Evolutionary conservation across 2,797 vertebrate genomes (phyloP), one percentile per base, ranked within the genome.

Genomic region (Malurus splendens): DNA sequence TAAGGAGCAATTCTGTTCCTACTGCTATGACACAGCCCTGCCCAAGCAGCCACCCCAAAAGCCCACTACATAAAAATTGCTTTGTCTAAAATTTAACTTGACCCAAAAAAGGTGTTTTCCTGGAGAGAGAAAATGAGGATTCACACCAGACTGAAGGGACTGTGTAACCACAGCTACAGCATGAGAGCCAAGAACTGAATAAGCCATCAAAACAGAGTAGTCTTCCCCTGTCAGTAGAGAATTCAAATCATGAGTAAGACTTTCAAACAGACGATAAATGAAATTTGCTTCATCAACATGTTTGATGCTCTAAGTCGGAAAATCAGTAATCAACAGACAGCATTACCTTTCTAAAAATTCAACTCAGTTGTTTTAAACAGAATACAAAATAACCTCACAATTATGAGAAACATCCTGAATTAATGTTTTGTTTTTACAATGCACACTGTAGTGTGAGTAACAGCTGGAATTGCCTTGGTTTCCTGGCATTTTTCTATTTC

Each of bases 401-500:
- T 86, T 81, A 92, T 3, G 9, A 81, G 45, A 85, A 94, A 92
- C 28, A 72, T 62, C 47, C 66, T 87, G 70, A 81, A 89, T 75
- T 66, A 48, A 78, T 23, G 15, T 62, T 70, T 71, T 81, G n/a
- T 30, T 92, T 78, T 73, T 30, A 70, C 22, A 85, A 52, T n/a
- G 57, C 45, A 52, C 0, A 2, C 28, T 57, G 55, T 23, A 51
- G 33, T 36, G 19, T 68, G n/a, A 89, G 25, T 74, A 91, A 80
- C 55, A 83, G 65, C 42, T 87, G 36, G 57, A 83, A 87, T 39
- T 42, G 52, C 39, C 57, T 62, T 18, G 0, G 52, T 64, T 95
- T 93, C 89, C 92, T 87, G 85, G 39, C 28, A 89, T 93, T 90
- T 93, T 93, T 76, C 67, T 90, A 70, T 89, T 92, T 92, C 72